phyloP scores from a whole-genome alignment of 2,113 vertebrate genomes.

The Elgaria multicarinata region DNA sequence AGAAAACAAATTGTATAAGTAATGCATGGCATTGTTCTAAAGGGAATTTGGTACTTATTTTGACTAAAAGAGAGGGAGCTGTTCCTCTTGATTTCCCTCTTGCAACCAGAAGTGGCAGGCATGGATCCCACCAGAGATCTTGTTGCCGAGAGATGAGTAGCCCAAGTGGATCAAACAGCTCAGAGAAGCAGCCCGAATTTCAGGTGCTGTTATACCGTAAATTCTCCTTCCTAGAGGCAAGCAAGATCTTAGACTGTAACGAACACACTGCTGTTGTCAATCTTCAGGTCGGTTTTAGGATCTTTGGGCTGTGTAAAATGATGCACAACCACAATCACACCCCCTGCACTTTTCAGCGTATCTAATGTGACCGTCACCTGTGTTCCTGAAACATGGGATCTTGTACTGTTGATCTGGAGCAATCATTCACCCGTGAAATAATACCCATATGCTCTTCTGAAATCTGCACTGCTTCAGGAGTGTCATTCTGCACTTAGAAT shows the following conservation, averaged over 20 bases:
- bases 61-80: neutral
- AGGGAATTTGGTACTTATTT: neutral
- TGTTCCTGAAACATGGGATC: neutral
- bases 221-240: neutral
- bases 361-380: neutral
- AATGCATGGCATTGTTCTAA: neutral
- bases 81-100: neutral
- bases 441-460: neutral
- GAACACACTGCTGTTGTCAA: neutral
- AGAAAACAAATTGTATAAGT: too few species aligned
- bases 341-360: neutral
- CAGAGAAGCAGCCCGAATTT: neutral
- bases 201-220: neutral
- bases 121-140: slow-evolving; percentile 1
- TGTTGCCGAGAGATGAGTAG: slow-evolving; percentile 18
- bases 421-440: neutral
- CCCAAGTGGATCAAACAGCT: neutral
- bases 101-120: neutral
- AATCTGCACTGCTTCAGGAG: too few species aligned
- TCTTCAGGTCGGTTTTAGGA: neutral
- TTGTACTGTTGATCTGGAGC: neutral
- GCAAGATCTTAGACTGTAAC: neutral
- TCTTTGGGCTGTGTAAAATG: too few species aligned
- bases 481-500: too few species aligned
- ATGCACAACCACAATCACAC: neutral